Evolutionary conservation across 2,113 vertebrate species (phyloP).

Genomic region (Talpa occidentalis): DNA sequence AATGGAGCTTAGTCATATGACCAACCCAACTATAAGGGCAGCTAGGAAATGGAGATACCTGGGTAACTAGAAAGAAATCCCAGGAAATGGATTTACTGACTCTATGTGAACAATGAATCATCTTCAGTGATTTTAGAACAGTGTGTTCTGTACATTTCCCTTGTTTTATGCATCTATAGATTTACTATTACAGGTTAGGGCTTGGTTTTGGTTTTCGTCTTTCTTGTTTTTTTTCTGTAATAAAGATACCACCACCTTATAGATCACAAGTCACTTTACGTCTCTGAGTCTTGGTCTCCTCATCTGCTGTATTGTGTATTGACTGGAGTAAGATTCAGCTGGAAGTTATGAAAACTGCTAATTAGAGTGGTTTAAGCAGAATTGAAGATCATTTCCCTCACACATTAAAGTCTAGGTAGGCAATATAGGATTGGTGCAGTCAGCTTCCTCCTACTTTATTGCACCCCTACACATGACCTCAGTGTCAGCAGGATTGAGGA

Average conservation of each 20-base stretch:
- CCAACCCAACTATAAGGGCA: not conserved
- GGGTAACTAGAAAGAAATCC: not conserved
- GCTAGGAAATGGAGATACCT: not conserved
- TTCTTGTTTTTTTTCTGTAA: not conserved
- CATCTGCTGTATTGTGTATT: not conserved
- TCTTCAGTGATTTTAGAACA: slow-evolving; percentile 7
- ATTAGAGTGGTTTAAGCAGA: not conserved
- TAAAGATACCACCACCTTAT: not conserved
- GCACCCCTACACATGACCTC: not conserved
- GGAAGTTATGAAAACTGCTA: not conserved
- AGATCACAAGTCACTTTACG: not conserved
- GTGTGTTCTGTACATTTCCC: not conserved
- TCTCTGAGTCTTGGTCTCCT: not conserved
- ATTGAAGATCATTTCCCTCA: not conserved
- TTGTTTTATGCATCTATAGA: not conserved
- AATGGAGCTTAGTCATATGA: not conserved
- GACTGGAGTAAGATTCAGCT: not conserved
- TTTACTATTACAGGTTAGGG: not conserved
- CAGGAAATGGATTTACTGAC: not conserved
- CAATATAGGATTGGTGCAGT: not conserved
- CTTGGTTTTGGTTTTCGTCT: not conserved
- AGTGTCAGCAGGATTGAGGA: not conserved
- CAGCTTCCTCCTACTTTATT: not conserved
- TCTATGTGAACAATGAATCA: not conserved
- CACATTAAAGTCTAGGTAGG: not conserved